Base-by-base conservation (phyloP, 2,113 vertebrate species). In the Amblyopsis rosae region DNA sequence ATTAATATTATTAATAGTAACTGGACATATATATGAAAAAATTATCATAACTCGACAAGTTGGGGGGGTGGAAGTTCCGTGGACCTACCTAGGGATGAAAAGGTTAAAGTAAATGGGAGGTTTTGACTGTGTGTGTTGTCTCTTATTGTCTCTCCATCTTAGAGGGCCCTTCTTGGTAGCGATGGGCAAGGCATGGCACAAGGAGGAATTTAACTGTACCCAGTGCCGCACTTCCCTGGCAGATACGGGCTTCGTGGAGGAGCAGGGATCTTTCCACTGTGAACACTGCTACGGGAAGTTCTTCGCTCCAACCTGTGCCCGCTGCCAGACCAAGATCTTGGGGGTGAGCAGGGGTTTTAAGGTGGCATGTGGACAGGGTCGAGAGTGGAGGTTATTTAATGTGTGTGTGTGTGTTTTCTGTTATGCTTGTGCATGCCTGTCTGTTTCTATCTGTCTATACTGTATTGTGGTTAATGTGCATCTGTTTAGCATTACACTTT, bases 151-250 rank as follows among this genome's bases (percentile, higher is more conserved):
- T 53, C 1, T 54, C 4, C 17, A 76, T 73, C 60, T 46, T 90
- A 99, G 98, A 80, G 98, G 98, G n/a, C 98, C 98, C 0, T 99
- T 96, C 82, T 85, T 99, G 58, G 94, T 99, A 79, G 98, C 98
- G 10, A 91, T 99, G 93, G 98, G 96, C 3, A 96, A 95, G 82
- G 97, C 97, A 0, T 99, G 98, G 98, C 98, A 99, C 75, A 95
- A 96, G 26, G 98, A 99, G 67, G 97, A 99, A 82, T 99, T 99
- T 76, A 97, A 91, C 19, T 99, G 98, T 32, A 89, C 91, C 63
- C 96, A 98, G 69, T 99, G 98, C 91, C 94, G 90, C 75, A 82
- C 90, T 3, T 97, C 95, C 0, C 93, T 99, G 91, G 96, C 95
- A 1, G 95, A 98, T 47, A 91, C 95, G 69, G 98, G 98, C 45